Evolutionary conservation across 30 jellyfish, hydroid and myxozoan genomes (phyloP), one percentile per base, ranked within the genome.

Genomic region (Clytia hemisphaerica): DNA sequence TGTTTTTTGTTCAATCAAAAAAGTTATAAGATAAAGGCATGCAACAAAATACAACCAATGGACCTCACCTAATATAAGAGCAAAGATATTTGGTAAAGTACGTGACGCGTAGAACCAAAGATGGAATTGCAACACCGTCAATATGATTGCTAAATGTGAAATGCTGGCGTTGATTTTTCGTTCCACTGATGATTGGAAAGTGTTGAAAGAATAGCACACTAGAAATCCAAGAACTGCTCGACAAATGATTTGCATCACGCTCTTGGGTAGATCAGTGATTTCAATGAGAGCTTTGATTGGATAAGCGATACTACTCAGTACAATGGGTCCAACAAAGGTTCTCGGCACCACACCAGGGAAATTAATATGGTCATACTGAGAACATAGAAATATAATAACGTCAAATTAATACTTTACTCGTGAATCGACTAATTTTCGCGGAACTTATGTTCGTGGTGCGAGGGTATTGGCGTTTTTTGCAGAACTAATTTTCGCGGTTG

Each of bases 281-380:
- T 29, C 32, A 29, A 69, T 22, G 30, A 50, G 6, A 25, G 18
- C 19, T 16, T 34, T 58, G 16, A 73, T 30, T 25, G 95, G 95
- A 45, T 35, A 34, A 4, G 84, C 71, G 25, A 65, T 27, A 2
- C 54, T 9, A 40, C 83, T 48, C 16, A 78, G 57, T n/a, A 48
- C 71, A 27, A 78, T 36, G 3, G 96, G 87, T 0, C 94, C 96
- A 31, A 79, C 22, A 60, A 85, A 85, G 22, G 96, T 71, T 60
- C 96, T 79, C 45, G 96, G 96, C 33, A 85, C 96, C 38, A 85
- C 96, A 31, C 96, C 96, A 2, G 96, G 96, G 61, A 77, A 85
- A 28, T 64, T 82, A 19, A 22, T 37, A 67, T 85, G 96, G 65
- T 85, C 96, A 85, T 85, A 85, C 96, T 85, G 45, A n/a, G 40